phyloP scores from a whole-genome alignment of 2,888 invertebrate species.

The Lymantria dispar region DNA sequence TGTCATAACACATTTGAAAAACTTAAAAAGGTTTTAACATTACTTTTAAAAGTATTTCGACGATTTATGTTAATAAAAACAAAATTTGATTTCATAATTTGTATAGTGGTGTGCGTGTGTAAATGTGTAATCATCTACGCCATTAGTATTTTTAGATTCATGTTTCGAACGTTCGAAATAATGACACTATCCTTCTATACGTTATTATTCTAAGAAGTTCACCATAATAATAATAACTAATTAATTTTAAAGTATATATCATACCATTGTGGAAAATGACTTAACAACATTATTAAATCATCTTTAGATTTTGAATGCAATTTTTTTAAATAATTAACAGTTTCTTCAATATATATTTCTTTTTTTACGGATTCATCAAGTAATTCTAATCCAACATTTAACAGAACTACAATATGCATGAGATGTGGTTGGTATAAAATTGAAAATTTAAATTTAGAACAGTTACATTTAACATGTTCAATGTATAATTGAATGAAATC shows the following conservation, averaged over 20 bases:
- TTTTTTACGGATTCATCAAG: slow-evolving; percentile 20
- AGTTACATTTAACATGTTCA: slow-evolving; percentile 39
- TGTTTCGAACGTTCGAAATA: no score
- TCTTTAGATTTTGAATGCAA: slow-evolving; percentile 43
- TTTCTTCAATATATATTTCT: slow-evolving; percentile 36
- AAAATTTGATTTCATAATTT: no score
- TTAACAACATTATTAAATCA: slow-evolving; percentile 60
- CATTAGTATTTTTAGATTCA: no score
- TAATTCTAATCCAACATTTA: slow-evolving; percentile 55
- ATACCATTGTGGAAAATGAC: slow-evolving; percentile 72
- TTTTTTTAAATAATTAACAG: slow-evolving; percentile 40
- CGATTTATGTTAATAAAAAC: no score
- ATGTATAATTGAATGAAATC: slow-evolving; percentile 51
- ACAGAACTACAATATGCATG: slow-evolving; percentile 44
- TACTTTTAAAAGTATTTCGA: no score
- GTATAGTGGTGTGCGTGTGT: no score
- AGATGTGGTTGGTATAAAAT: slow-evolving; percentile 53
- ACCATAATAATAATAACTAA: background rate
- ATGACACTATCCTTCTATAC: no score
- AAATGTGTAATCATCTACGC: no score
- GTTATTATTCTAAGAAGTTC: no score
- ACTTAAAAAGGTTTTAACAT: no score
- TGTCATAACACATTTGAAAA: no score
- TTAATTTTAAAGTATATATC: slow-evolving; percentile 44
- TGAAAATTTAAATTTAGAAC: slow-evolving; percentile 32